Percentiles rank a stretch among this genome's conserved stretches.
These are phyloP conservation scores for Notodonta ziczac DNA, from an alignment of 2,888 invertebrate genomes.

Conservation along the genomic window DNA sequence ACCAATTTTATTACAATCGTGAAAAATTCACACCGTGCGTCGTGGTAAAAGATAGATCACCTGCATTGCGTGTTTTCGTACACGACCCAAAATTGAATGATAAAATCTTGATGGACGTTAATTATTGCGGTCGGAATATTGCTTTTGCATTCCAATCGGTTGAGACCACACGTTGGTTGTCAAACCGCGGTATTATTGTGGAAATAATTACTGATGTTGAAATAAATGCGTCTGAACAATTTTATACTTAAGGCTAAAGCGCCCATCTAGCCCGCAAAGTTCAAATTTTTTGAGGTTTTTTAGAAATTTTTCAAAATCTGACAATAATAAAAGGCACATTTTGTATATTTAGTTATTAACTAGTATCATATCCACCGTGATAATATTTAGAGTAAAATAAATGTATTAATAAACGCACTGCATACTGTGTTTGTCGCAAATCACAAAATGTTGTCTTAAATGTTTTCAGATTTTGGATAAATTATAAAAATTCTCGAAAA, in stretches of 20 bases:
- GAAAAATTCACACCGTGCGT: slow-evolving; percentile 47
- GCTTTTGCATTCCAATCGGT: slow-evolving; percentile 19
- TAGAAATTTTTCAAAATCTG: too few relatives aligned
- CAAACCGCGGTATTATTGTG: neutral
- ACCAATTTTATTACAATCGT: slow-evolving; percentile 45
- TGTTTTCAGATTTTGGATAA: too few relatives aligned
- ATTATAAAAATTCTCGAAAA: too few relatives aligned
- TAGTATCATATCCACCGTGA: too few relatives aligned
- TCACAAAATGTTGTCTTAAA: too few relatives aligned
- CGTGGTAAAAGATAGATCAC: slow-evolving; percentile 31
- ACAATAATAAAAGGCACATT: too few relatives aligned
- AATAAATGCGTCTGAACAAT: neutral
- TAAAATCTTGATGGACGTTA: slow-evolving; percentile 31
- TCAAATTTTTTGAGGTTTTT: too few relatives aligned
- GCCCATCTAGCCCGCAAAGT: too few relatives aligned
- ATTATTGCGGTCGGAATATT: slow-evolving; percentile 13
- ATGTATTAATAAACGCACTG: too few relatives aligned
- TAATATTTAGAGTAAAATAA: too few relatives aligned
- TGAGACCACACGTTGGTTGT: slow-evolving; percentile 12
- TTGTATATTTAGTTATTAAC: too few relatives aligned
- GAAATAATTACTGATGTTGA: neutral
- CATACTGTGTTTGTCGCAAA: too few relatives aligned
- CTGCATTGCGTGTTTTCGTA: slow-evolving; percentile 50
- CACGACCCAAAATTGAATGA: slow-evolving; percentile 22
- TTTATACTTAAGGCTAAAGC: neutral